A percentile compares a stretch with the other conserved stretches of the same genome.
These are phyloP conservation scores for Mallotus villosus DNA, from an alignment of 2,797 vertebrate genomes.

Conservation along the genomic window DNA sequence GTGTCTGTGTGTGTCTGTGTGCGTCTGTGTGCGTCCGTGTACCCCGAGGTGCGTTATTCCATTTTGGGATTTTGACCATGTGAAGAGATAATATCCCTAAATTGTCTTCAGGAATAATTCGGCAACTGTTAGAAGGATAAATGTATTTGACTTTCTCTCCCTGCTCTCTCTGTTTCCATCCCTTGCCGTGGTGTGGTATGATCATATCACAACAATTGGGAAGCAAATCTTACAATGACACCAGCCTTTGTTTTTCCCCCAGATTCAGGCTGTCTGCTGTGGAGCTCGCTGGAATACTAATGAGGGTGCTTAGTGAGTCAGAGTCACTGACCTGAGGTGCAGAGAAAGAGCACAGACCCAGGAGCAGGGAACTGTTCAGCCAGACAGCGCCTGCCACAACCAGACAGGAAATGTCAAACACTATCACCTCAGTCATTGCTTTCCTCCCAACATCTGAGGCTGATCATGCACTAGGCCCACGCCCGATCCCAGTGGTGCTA, in stretches of 20 bases:
- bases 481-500: slow-evolving; percentile 34
- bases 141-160: slow-evolving; percentile 15
- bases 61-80: neutral
- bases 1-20: slow-evolving; percentile 3
- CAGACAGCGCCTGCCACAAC: slow-evolving; percentile 45
- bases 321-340: slow-evolving; percentile 69
- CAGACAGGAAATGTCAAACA: slow-evolving; percentile 55
- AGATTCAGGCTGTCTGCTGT: slow-evolving; percentile 62
- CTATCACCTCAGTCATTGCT: slow-evolving; percentile 47
- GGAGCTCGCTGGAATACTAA: slow-evolving; percentile 74
- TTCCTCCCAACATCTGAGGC: slow-evolving; percentile 15
- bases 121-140: slow-evolving; percentile 7
- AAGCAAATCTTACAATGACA: slow-evolving; percentile 39
- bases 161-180: slow-evolving; percentile 16
- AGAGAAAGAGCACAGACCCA: slow-evolving; percentile 32
- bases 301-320: slow-evolving; percentile 72
- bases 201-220: slow-evolving; percentile 43
- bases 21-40: slow-evolving; percentile 5
- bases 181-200: neutral
- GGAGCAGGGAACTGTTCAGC: slow-evolving; percentile 48
- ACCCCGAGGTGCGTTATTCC: neutral
- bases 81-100: neutral
- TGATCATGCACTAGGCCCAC: slow-evolving; percentile 26
- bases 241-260: slow-evolving; percentile 49
- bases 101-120: slow-evolving; percentile 7